These are phyloP conservation scores for Creontiades dilutus DNA, from an alignment of 2,888 invertebrate species.

Conservation along the genomic window DNA sequence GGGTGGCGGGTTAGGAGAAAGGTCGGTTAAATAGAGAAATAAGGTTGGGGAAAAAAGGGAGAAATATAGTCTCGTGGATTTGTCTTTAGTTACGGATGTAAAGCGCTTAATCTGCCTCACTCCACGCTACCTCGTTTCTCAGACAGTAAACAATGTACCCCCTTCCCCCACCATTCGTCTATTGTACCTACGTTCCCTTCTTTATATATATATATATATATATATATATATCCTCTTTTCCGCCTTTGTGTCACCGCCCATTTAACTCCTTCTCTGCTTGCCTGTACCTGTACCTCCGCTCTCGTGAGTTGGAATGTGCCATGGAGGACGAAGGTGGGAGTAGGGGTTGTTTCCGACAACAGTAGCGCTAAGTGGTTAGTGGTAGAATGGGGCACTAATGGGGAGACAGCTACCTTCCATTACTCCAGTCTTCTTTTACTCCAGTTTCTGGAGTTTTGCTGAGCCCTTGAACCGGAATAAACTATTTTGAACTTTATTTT, in stretches of 20 bases:
- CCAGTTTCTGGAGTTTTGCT: background rate
- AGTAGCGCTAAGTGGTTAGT: conserved; percentile 19
- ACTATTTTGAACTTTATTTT: background rate
- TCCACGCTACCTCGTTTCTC: conserved; percentile 47
- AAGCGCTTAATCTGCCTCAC: conserved; percentile 64
- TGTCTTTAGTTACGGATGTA: conserved; percentile 69
- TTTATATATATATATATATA: too few species aligned
- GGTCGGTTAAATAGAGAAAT: conserved; percentile 62
- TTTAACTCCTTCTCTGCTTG: too few species aligned
- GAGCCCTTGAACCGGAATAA: background rate
- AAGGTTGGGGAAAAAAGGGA: conserved; percentile 56
- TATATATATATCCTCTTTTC: conserved; percentile 32
- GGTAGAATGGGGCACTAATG: conserved; percentile 30
- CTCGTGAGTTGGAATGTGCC: background rate
- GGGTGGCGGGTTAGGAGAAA: background rate
- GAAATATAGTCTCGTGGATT: conserved; percentile 65
- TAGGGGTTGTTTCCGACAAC: conserved; percentile 16
- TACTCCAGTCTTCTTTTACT: conserved; percentile 26
- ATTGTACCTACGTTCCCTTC: conserved; percentile 35
- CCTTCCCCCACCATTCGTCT: conserved; percentile 7
- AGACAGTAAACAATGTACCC: conserved; percentile 59
- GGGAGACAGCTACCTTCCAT: conserved; percentile 58
- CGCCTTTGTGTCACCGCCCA: conserved; percentile 21
- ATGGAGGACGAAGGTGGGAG: background rate
- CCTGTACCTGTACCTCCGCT: background rate